Evolutionary conservation across 2,888 invertebrate species (phyloP), one percentile per base, ranked within the genome.

Genomic region (Anarsia innoxiella): DNA sequence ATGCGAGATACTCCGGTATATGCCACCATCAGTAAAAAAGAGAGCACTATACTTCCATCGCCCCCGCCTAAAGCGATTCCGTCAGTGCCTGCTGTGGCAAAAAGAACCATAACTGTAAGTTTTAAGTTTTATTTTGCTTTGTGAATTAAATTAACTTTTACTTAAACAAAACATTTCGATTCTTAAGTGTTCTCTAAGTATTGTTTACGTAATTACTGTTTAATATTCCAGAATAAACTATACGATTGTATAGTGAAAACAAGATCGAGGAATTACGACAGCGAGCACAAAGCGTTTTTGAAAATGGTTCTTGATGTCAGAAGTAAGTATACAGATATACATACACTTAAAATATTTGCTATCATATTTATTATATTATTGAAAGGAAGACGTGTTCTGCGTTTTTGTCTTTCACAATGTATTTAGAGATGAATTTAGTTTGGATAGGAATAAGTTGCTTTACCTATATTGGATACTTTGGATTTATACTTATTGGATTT

Each of bases 211-310:
- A n/a, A n/a, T n/a, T n/a, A n/a, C n/a, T n/a, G n/a, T n/a, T n/a
- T n/a, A n/a, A n/a, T 41, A 5, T 72, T 78, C 30, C 87, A 89
- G 74, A 87, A 88, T 44, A 88, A 90, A 46, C 82, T 92, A 1
- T 92, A 91, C 56, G 93, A 93, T 65, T 89, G 91, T 62, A 90
- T 93, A 49, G 88, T 90, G 6, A 90, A 89, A 68, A 79, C 88
- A 11, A 87, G 88, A 52, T 87, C 87, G 10, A 89, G 88, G 44
- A 85, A 88, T 41, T 89, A 89, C 48, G 94, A 95, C 68, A 88
- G 90, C 26, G 95, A 95, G 66, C 86, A 95, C 37, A 88, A 89
- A 55, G 93, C 93, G 15, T 95, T 95, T 73, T 90, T 93, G 64
- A 88, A 89, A 57, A 93, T 94, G 92, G 91, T 95, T 2, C 89